Evolutionary conservation across 2,797 vertebrate species (phyloP).

Genomic region (Podarcis siculus): DNA sequence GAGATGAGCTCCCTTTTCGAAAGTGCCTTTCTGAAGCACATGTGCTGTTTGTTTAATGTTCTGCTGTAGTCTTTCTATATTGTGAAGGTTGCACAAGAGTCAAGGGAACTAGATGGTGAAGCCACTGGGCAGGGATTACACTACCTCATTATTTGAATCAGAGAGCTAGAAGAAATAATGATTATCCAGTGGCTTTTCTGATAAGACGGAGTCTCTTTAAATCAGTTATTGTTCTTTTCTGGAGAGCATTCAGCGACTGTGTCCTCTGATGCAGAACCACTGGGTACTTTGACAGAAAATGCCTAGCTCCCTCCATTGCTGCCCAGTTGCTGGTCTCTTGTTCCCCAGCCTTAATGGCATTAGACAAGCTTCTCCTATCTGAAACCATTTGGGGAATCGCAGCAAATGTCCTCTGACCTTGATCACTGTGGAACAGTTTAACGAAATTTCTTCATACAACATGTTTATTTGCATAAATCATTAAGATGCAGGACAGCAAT

Average conservation of each 20-base stretch:
- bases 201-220: not conserved
- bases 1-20: not conserved
- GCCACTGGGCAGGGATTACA: not conserved
- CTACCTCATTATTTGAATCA: not conserved
- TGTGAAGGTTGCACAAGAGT: not conserved
- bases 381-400: slow-evolving; percentile 31
- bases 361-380: slow-evolving; percentile 12
- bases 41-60: not conserved
- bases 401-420: slow-evolving; percentile 19
- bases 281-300: slow-evolving; percentile 21
- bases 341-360: slow-evolving; percentile 19
- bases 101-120: not conserved
- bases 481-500: not conserved
- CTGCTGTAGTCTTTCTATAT: not conserved
- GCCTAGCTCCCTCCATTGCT: not conserved
- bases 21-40: not conserved
- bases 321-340: slow-evolving; percentile 34
- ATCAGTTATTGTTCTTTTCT: not conserved
- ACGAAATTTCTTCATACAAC: slow-evolving; percentile 26
- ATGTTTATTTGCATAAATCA: not conserved
- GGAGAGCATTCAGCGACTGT: not conserved
- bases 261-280: slow-evolving; percentile 21
- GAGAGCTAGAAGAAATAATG: not conserved
- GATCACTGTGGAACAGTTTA: slow-evolving; percentile 37
- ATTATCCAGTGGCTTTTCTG: not conserved